Evolutionary conservation across 2,113 vertebrate genomes (phyloP), one percentile per base, ranked within the genome.

Genomic region (Anas platyrhynchos): DNA sequence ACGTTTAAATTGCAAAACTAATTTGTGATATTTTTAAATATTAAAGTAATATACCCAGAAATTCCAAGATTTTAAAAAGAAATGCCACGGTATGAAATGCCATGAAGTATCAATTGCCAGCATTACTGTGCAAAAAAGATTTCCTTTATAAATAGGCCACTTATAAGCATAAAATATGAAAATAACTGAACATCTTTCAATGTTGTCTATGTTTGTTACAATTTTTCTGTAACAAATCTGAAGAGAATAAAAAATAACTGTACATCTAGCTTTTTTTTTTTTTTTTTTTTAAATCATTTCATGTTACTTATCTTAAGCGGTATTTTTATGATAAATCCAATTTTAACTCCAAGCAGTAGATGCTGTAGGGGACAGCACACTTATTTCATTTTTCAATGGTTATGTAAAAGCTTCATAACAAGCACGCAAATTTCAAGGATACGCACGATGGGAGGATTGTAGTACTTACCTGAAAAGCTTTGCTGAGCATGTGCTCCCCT

Each of bases 401-500:
- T 75, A 14, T 29, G 25, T 29, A 68, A 62, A 65, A 88, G 34
- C 38, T 44, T 86, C 27, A 48, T 10, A 1, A 15, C 59, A 75
- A 77, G 79, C 17, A 58, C 34, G 10, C 20, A 58, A 67, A 86
- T 43, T 56, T n/a, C 63, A 54, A 74, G 46, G 23, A 79, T 18
- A 52, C 6, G 6, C 58, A 66, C 34, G 73, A 14, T 4, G 27
- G 80, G 31, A 71, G 46, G 77, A 83, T 9, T 18, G 46, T 20
- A 77, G 65, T 7, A 94, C 97, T 95, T 92, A 99, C 99, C 98
- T 99, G 99, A 97, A 99, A 99, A 26, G 99, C 99, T 98, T 99
- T 99, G 96, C 99, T 99, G 55, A 99, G 99, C 99, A 99, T 99
- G 95, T 99, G 98, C 89, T 99, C 99, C 12, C 99, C 99, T 98